A percentile compares a stretch with the other conserved stretches of the same genome.
phyloP scores from a whole-genome alignment of 2,888 invertebrate genomes.

The Seira musarum region DNA sequence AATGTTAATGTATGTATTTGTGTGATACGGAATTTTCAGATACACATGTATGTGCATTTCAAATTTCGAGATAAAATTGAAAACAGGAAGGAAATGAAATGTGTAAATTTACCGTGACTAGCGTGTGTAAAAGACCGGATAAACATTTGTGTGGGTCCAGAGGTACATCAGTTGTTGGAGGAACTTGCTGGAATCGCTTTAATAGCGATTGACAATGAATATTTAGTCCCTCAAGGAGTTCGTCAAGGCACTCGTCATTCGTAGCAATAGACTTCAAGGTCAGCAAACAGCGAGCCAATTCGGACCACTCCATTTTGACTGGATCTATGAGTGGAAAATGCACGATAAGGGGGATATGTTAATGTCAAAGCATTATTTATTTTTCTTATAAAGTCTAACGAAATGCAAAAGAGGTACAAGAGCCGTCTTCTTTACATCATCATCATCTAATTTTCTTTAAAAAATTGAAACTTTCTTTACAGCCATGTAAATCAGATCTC shows the following conservation, averaged over 20 bases:
- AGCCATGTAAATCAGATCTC: not conserved
- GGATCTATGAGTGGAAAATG: conserved; percentile 61
- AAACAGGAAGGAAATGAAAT: not conserved
- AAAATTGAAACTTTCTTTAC: too few relatives aligned
- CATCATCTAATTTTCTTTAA: not conserved
- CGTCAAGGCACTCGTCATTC: conserved; percentile 70
- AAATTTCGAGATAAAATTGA: too few relatives aligned
- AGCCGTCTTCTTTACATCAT: not conserved
- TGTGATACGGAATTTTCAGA: too few relatives aligned
- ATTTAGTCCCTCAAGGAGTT: conserved; percentile 69
- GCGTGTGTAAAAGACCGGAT: conserved; percentile 69
- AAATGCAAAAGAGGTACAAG: too few relatives aligned
- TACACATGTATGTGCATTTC: too few relatives aligned
- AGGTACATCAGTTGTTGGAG: conserved; percentile 69
- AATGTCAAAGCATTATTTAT: not conserved
- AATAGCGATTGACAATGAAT: conserved; percentile 67
- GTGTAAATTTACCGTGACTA: conserved; percentile 63
- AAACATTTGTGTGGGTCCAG: conserved; percentile 68
- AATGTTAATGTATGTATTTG: too few relatives aligned
- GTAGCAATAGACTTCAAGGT: conserved; percentile 69
- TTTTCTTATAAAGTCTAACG: too few relatives aligned
- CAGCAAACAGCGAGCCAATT: conserved; percentile 68
- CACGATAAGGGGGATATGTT: not conserved
- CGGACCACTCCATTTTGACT: conserved; percentile 69
- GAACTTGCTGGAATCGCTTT: conserved; percentile 69